A percentile compares a stretch with the other conserved stretches of the same genome.
Conservation (phyloP, 2,113 vertebrate genomes). For the Syrrhaptes paradoxus region DNA sequence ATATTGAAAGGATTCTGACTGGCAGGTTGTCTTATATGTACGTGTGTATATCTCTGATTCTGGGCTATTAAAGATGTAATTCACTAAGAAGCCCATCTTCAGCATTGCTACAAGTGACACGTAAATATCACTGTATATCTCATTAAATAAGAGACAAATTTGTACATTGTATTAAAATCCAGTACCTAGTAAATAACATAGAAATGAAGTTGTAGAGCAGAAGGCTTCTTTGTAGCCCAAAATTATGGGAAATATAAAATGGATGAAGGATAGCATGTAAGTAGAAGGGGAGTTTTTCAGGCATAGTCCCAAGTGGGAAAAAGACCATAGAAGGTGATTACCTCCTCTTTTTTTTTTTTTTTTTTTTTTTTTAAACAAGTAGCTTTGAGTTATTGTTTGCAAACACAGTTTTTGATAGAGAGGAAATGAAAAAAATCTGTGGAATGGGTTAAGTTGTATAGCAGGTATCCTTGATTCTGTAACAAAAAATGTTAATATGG, state of each 20-base stretch:
- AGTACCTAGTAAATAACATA: not conserved
- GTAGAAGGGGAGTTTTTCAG: conserved; percentile 20
- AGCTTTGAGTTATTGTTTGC: conserved; percentile 14
- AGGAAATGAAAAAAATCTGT: conserved; percentile 38
- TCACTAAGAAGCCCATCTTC: conserved; percentile 56
- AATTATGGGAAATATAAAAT: conserved; percentile 42
- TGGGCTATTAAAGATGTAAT: conserved; percentile 49
- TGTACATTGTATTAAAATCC: not conserved
- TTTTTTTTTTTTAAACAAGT: not conserved
- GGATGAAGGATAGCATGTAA: not conserved
- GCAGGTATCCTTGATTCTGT: conserved; percentile 27
- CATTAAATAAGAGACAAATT: not conserved
- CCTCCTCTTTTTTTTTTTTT: not conserved
- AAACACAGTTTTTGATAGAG: conserved; percentile 8
- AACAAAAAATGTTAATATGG: conserved; percentile 10
- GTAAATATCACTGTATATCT: not conserved
- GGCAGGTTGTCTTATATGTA: conserved; percentile 10
- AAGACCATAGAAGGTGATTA: not conserved
- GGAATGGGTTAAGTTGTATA: not conserved
- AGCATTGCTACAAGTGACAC: not conserved
- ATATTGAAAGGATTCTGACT: conserved; percentile 37
- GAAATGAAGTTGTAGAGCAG: not conserved
- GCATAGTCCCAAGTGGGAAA: not conserved
- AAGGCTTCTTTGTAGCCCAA: not conserved
- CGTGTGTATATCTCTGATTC: not conserved